Evolutionary conservation across 2,888 invertebrate species (phyloP), one percentile per base, ranked within the genome.

Genomic region (Cataglyphis livida): DNA sequence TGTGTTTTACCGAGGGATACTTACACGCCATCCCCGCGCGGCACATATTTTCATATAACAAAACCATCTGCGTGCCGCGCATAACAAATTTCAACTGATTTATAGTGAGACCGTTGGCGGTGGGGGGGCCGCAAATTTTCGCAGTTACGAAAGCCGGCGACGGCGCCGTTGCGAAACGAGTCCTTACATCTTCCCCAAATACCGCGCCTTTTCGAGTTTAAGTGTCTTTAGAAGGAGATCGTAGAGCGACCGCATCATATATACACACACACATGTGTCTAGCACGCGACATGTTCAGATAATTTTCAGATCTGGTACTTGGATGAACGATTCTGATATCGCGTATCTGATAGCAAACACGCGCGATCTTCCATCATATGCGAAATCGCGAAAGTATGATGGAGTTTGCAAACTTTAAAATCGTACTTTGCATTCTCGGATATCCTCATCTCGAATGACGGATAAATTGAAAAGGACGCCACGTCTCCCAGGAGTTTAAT

Each of bases 41-140:
- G 94, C 94, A 94, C 94, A 94, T 94, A 94, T 94, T 94, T 94
- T 94, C 94, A 94, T 94, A 94, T 94, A 94, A 94, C 94, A 94
- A 94, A 94, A 94, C 94, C 94, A 94, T 94, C 94, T 94, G 94
- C 94, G 94, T 94, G 94, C 94, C 92, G 94, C 92, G 94, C 94
- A 93, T 94, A 94, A 94, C 94, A 94, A 94, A 94, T 94, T 94
- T 94, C 93, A 91, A 92, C 94, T 94, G 94, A 94, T 94, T 94
- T 94, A 94, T 94, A 93, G 94, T 90, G 90, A 90, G 89, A 71
- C 78, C 73, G 88, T 85, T 81, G 90, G 89, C 87, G 88, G 85
- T 74, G 68, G 84, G 83, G 83, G 84, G 88, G 85, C 85, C 89
- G 89, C 90, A 85, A 90, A 90, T 90, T 90, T 87, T 90, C 90